Evolutionary conservation across 2,797 vertebrate species (phyloP).

Genomic region (Sebastes itinus): DNA sequence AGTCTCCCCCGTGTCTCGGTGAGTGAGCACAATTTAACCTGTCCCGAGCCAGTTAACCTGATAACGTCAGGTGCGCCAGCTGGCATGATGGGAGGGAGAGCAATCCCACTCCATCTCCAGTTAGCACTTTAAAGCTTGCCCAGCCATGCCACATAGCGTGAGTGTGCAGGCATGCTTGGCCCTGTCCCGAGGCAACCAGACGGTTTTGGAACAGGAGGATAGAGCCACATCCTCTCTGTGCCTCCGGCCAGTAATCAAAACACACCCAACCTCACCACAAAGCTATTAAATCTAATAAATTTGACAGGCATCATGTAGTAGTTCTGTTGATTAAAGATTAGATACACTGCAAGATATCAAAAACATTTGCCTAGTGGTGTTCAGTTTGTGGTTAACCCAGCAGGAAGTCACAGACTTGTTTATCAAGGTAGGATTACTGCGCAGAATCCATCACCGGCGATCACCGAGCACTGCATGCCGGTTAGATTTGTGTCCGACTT

Average conservation of each 20-base stretch:
- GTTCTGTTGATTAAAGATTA: background rate
- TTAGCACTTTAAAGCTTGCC: constrained; percentile 17
- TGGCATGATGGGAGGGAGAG: constrained; percentile 15
- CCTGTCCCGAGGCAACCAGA: constrained; percentile 24
- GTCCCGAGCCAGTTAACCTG: constrained; percentile 30
- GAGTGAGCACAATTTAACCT: constrained; percentile 25
- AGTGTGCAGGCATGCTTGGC: constrained; percentile 1
- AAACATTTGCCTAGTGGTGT: background rate
- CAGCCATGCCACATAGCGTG: constrained; percentile 12
- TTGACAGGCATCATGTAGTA: background rate
- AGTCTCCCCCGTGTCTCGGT: background rate
- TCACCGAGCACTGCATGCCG: no score
- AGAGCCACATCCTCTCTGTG: constrained; percentile 11
- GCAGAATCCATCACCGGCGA: no score
- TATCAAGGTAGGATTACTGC: background rate
- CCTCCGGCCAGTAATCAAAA: constrained; percentile 20
- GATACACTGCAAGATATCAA: background rate
- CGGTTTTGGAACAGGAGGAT: constrained; percentile 19
- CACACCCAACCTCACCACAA: background rate
- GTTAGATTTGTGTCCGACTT: no score
- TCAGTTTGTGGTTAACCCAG: background rate
- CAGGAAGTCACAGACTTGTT: background rate
- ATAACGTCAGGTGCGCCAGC: constrained; percentile 26
- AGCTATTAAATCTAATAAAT: background rate
- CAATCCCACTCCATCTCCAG: constrained; percentile 9